Conservation (phyloP, 2,888 invertebrate genomes). For the Aromia moschata region DNA sequence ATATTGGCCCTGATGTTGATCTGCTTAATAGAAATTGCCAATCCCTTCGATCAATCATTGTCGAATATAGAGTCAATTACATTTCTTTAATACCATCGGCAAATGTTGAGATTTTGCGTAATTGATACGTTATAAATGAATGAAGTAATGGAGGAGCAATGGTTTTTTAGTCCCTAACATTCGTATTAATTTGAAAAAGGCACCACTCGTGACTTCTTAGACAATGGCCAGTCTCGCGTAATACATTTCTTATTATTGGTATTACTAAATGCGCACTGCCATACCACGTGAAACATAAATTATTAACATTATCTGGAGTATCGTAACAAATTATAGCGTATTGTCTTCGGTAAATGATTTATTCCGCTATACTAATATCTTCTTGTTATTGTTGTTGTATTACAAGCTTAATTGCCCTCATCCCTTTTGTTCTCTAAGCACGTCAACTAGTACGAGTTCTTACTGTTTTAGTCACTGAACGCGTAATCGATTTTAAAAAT, state of each 20-base stretch:
- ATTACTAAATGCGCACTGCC: slow-evolving; percentile 28
- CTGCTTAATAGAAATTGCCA: slow-evolving; percentile 6
- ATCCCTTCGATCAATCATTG: slow-evolving; percentile 26
- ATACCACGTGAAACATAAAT: slow-evolving; percentile 31
- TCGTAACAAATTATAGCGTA: slow-evolving; percentile 28
- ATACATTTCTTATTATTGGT: slow-evolving; percentile 30
- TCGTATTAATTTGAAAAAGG: slow-evolving; percentile 19
- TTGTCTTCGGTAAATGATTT: slow-evolving; percentile 27
- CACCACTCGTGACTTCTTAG: slow-evolving; percentile 24
- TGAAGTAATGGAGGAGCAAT: slow-evolving; percentile 21
- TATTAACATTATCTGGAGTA: slow-evolving; percentile 26
- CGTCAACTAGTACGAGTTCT: background rate
- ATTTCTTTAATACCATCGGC: slow-evolving; percentile 16
- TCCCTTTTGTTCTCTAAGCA: background rate
- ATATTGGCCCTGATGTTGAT: slow-evolving; percentile 23
- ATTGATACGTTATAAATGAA: slow-evolving; percentile 20
- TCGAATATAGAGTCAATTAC: slow-evolving; percentile 12
- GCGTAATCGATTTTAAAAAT: too few species aligned
- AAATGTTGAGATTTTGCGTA: slow-evolving; percentile 25
- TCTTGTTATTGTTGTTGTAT: slow-evolving; percentile 7
- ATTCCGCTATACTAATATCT: slow-evolving; percentile 6
- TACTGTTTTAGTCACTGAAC: background rate
- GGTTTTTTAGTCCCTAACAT: slow-evolving; percentile 17
- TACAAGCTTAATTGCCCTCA: slow-evolving; percentile 3
- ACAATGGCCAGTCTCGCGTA: slow-evolving; percentile 29